phyloP scores from a whole-genome alignment of 2,888 invertebrate species.

The Amphiduros pacificus region DNA sequence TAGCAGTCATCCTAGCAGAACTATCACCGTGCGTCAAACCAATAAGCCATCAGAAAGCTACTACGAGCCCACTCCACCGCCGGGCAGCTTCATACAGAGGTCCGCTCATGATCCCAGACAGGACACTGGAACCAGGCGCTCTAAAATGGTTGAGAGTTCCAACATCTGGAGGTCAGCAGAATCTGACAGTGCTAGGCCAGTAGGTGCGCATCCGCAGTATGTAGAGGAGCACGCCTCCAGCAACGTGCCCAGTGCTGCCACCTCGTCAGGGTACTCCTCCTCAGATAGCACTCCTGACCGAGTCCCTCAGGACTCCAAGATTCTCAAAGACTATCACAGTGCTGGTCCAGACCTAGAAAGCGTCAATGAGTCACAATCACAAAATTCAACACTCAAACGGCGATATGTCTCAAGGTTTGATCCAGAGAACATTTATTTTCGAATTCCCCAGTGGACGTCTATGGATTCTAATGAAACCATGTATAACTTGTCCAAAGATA shows the following conservation, averaged over 20 bases:
- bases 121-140: not conserved
- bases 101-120: no score
- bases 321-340: no score
- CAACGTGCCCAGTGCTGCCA: not conserved
- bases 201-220: no score
- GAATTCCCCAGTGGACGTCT: constrained; percentile 6
- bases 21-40: no score
- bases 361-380: not conserved
- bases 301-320: not conserved
- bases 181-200: no score
- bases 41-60: no score
- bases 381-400: not conserved
- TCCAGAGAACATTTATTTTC: constrained; percentile 13
- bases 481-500: not conserved
- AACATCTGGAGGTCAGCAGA: no score
- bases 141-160: no score
- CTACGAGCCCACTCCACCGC: no score
- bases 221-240: not conserved
- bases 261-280: constrained; percentile 11
- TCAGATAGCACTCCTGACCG: not conserved
- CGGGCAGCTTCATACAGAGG: no score
- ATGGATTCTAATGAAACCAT: constrained; percentile 10
- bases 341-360: no score
- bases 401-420: constrained; percentile 12
- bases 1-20: no score